A percentile compares a stretch with the other conserved stretches of the same genome.
Conservation (phyloP, 2,797 vertebrate genomes). For the Stomatorhinus walkeri region DNA sequence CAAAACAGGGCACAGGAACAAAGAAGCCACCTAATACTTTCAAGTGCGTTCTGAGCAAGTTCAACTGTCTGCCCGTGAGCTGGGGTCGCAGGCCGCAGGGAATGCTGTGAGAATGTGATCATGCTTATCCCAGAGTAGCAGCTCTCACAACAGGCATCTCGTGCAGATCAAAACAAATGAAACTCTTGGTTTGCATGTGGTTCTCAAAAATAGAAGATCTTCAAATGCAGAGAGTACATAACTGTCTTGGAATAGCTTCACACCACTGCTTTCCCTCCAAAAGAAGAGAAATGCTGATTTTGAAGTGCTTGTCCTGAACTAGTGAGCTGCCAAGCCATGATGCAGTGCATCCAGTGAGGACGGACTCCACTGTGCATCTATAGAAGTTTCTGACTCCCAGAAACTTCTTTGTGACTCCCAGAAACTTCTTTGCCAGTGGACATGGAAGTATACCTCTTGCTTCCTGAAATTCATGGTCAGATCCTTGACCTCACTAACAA, state of each 20-base stretch:
- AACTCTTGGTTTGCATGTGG: background rate
- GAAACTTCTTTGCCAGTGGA: background rate
- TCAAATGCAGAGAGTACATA: conserved; percentile 9
- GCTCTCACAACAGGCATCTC: background rate
- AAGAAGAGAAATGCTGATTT: background rate
- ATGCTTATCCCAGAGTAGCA: background rate
- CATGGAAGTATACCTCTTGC: background rate
- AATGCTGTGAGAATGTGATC: background rate
- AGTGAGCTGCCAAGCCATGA: background rate
- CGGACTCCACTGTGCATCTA: background rate
- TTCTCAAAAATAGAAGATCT: conserved; percentile 19
- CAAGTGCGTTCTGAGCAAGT: background rate
- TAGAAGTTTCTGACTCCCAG: background rate
- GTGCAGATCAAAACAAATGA: conserved; percentile 23
- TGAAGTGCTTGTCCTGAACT: background rate
- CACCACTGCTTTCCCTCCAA: background rate
- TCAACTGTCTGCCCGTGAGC: background rate
- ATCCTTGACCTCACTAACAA: background rate
- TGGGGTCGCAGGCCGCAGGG: background rate
- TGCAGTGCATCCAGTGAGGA: background rate
- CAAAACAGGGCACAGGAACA: background rate
- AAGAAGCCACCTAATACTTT: background rate
- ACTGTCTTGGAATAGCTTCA: background rate
- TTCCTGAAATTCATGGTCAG: background rate
- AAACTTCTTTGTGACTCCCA: too few relatives aligned